These are phyloP conservation scores for Toxonevra muliebris DNA, from an alignment of 2,888 invertebrate genomes.

Conservation along the genomic window DNA sequence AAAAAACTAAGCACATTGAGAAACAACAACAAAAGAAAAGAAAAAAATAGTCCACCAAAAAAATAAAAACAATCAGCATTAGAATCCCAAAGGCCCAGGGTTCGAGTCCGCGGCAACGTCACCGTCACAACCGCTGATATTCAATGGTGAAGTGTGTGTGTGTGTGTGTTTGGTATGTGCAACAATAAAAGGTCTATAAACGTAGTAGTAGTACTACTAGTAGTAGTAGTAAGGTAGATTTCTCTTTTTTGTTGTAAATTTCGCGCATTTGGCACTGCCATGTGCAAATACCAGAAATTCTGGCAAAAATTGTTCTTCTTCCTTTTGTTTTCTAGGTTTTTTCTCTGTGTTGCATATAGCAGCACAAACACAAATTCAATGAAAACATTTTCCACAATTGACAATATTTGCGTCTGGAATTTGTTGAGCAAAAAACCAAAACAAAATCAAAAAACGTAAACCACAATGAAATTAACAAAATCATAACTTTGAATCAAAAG, in stretches of 20 bases:
- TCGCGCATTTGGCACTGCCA: constrained; percentile 13
- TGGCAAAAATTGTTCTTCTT: background rate
- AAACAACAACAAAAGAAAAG: background rate
- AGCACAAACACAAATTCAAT: too few species aligned
- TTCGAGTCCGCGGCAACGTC: background rate
- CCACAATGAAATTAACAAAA: constrained; percentile 2
- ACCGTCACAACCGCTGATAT: too few species aligned
- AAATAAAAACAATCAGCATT: background rate
- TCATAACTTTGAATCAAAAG: background rate
- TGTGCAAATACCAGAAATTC: background rate
- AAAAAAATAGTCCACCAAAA: too few species aligned
- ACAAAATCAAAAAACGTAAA: background rate
- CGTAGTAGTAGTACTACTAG: too few species aligned
- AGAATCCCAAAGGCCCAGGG: background rate
- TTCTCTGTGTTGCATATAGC: too few species aligned
- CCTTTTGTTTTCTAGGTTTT: too few species aligned
- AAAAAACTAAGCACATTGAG: too few species aligned
- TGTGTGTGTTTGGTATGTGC: background rate
- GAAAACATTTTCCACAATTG: constrained; percentile 12
- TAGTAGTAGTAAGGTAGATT: too few species aligned
- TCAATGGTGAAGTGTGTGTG: background rate
- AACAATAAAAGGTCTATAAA: too few species aligned
- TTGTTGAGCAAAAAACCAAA: background rate
- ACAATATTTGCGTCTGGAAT: constrained; percentile 20
- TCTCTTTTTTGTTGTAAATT: background rate